These are phyloP conservation scores for Halichoeres trimaculatus DNA, from an alignment of 2,113 vertebrate species.

Conservation along the genomic window DNA sequence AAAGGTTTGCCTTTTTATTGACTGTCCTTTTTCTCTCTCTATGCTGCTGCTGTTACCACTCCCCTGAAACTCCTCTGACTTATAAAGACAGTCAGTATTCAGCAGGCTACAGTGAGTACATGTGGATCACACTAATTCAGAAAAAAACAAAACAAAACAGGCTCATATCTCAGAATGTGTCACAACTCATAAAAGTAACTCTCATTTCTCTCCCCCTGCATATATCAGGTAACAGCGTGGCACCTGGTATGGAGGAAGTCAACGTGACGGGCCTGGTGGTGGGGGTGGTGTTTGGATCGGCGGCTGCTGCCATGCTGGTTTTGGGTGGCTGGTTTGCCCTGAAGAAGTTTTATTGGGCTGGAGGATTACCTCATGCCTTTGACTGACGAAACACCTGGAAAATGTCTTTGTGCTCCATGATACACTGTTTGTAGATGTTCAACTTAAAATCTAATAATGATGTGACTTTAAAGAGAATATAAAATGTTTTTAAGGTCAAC, in stretches of 20 bases:
- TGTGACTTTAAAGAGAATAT: too few species aligned
- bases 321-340: constrained; percentile 76
- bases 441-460: neutral
- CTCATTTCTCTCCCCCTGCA: neutral
- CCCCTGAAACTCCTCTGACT: too few species aligned
- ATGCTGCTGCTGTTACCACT: too few species aligned
- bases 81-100: constrained; percentile 31
- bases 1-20: neutral
- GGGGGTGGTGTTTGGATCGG: constrained; percentile 71
- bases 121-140: neutral
- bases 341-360: constrained; percentile 66
- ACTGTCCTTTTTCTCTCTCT: neutral
- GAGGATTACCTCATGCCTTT: constrained; percentile 36
- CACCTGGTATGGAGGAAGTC: constrained; percentile 2
- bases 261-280: constrained; percentile 66
- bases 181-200: neutral
- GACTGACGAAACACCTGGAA: constrained; percentile 23
- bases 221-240: constrained; percentile 43
- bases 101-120: constrained; percentile 68
- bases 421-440: too few species aligned
- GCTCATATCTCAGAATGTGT: neutral
- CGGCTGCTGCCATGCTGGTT: constrained; percentile 63
- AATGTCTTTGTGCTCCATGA: neutral
- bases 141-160: too few species aligned
- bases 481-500: too few species aligned